phyloP scores from a whole-genome alignment of 92 coral and sea anemone species.

The Pocillopora grandis region DNA sequence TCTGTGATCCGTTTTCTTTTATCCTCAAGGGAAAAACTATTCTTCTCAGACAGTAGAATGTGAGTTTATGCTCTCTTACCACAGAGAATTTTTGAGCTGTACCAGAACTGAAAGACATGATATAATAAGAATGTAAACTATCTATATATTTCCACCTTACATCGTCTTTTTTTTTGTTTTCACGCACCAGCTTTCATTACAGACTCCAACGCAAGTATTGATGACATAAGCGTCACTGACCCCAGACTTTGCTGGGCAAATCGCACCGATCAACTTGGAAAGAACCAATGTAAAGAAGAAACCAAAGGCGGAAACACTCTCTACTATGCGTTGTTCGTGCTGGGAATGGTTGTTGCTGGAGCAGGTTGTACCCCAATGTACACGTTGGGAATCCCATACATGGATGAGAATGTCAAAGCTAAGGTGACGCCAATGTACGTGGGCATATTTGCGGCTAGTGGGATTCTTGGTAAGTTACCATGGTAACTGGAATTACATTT shows the following conservation, averaged over 20 bases:
- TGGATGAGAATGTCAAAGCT: constrained; percentile 80
- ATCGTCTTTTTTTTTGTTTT: neutral
- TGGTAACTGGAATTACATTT: neutral
- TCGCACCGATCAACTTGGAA: constrained; percentile 17
- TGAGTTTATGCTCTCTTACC: too few relatives aligned
- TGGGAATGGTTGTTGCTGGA: constrained; percentile 78
- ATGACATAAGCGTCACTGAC: neutral
- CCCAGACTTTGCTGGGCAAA: constrained; percentile 24
- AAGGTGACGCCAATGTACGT: constrained; percentile 79
- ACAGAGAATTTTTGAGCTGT: too few relatives aligned
- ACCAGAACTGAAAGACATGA: too few relatives aligned
- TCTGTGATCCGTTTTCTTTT: too few relatives aligned
- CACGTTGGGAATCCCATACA: constrained; percentile 69
- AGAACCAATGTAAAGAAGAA: constrained; percentile 1
- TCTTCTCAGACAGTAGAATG: too few relatives aligned
- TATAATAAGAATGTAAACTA: too few relatives aligned
- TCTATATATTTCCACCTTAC: too few relatives aligned
- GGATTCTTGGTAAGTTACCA: constrained; percentile 28
- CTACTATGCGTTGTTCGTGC: constrained; percentile 58
- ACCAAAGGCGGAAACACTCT: constrained; percentile 36
- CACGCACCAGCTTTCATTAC: neutral
- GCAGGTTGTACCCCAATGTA: constrained; percentile 75
- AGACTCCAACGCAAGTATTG: neutral
- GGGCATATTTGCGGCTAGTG: constrained; percentile 60
- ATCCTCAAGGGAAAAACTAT: too few relatives aligned